These are phyloP conservation scores for Cyrtodaria siliqua DNA, from an alignment of 2,888 invertebrate genomes.

Conservation along the genomic window DNA sequence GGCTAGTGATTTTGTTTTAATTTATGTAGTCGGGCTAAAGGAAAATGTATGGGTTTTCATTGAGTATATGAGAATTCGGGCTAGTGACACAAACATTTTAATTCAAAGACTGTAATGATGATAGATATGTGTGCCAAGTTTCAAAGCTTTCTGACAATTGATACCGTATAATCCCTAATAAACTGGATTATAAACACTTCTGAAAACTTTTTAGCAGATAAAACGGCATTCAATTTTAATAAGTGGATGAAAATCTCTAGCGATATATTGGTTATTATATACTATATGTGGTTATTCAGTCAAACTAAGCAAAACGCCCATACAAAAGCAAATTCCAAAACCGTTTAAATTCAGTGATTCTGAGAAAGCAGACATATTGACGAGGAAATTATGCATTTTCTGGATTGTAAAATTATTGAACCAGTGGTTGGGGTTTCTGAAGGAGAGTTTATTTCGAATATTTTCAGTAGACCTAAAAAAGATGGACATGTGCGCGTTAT, in stretches of 20 bases:
- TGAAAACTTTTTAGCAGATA: neutral
- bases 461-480: slow-evolving; percentile 30
- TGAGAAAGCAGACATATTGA: slow-evolving; percentile 24
- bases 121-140: no score
- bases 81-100: no score
- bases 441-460: slow-evolving; percentile 27
- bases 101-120: no score
- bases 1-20: no score
- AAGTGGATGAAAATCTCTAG: slow-evolving; percentile 26
- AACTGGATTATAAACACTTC: no score
- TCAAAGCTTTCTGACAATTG: no score
- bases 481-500: slow-evolving; percentile 16
- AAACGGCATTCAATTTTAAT: neutral
- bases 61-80: no score
- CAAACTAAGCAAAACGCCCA: slow-evolving; percentile 22
- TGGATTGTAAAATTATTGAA: slow-evolving; percentile 30
- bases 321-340: slow-evolving; percentile 14
- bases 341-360: slow-evolving; percentile 13
- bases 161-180: no score
- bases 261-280: slow-evolving; percentile 29
- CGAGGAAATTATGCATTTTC: slow-evolving; percentile 26
- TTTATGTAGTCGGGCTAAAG: no score
- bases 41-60: no score
- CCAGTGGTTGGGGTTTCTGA: neutral
- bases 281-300: slow-evolving; percentile 38